Base-by-base conservation (phyloP, 2,113 vertebrate species). In the Acanthochromis polyacanthus region DNA sequence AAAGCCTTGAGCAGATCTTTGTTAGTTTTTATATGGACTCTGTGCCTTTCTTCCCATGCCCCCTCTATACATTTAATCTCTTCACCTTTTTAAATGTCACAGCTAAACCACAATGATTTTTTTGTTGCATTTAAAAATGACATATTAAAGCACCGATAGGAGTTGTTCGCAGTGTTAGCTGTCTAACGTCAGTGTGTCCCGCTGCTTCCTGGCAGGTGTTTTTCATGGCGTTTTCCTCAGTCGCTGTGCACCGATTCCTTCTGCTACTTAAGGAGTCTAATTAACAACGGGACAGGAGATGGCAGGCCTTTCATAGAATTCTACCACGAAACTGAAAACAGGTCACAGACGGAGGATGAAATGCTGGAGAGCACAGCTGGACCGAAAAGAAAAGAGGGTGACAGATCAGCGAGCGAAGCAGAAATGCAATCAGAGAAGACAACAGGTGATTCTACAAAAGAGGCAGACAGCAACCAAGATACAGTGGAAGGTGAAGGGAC, bases 171-270 rank as follows among this genome's bases (percentile, higher is more conserved):
- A 43, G 40, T 14, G 15, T 15, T 15, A 14, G 40, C 40, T 43
- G 40, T 15, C 8, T 43, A 3, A 12, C 50, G 30, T n/a, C 17
- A 19, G 3, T 22, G 3, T 48, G 43, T 66, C 20, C 15, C 7
- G 1, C 45, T 38, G 5, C 66, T 50, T 4, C 53, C 28, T 6
- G 5, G 3, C 86, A 99, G 98, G 90, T 93, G 95, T 51, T 99
- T 99, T 48, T 95, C 95, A 0, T 99, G 97, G 96, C 94, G 98
- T 1, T 97, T 98, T 86, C 98, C 98, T 2, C 94, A 90, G 59
- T 90, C 92, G 0, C 68, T 96, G 25, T 97, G 94, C 87, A 95
- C 95, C 0, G 97, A 99, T 10, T 92, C 95, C 0, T 96, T 95
- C 82, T 93, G 94, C 85, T 97, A 97, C 89, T 60, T 97, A 0